Conservation (phyloP, 2,113 vertebrate genomes). For the Corythaixoides concolor region DNA sequence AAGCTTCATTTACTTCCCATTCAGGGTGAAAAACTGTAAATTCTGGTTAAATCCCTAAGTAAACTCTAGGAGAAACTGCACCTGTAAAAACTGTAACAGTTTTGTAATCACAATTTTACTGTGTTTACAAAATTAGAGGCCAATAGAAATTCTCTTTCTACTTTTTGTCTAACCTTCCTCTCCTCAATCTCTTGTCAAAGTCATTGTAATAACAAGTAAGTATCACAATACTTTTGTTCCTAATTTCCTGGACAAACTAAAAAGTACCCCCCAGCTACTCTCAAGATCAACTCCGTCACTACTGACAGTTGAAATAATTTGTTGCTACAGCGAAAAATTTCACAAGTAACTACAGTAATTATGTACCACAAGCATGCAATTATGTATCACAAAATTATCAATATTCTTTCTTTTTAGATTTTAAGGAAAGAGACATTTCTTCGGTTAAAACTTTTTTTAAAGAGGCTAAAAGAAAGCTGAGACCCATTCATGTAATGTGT, state of each 20-base stretch:
- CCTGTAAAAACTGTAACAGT: background rate
- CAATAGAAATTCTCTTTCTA: background rate
- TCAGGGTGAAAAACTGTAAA: background rate
- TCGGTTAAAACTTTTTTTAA: background rate
- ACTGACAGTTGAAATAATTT: background rate
- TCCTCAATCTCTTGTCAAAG: background rate
- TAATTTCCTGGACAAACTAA: background rate
- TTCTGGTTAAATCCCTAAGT: background rate
- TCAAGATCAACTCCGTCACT: background rate
- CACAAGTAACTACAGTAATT: background rate
- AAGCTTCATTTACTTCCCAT: background rate
- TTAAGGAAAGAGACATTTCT: background rate
- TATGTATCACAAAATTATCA: background rate
- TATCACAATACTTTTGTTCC: background rate
- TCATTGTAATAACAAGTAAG: background rate
- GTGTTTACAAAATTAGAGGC: background rate
- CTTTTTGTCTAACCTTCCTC: background rate
- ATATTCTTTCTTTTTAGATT: background rate
- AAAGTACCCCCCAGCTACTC: background rate
- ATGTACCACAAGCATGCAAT: background rate
- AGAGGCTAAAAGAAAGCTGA: background rate
- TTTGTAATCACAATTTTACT: background rate
- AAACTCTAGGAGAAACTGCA: background rate
- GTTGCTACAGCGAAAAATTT: background rate
- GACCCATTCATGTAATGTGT: accelerated